Conservation (phyloP, 2,113 vertebrate genomes). For the Hepsetus odoe region DNA sequence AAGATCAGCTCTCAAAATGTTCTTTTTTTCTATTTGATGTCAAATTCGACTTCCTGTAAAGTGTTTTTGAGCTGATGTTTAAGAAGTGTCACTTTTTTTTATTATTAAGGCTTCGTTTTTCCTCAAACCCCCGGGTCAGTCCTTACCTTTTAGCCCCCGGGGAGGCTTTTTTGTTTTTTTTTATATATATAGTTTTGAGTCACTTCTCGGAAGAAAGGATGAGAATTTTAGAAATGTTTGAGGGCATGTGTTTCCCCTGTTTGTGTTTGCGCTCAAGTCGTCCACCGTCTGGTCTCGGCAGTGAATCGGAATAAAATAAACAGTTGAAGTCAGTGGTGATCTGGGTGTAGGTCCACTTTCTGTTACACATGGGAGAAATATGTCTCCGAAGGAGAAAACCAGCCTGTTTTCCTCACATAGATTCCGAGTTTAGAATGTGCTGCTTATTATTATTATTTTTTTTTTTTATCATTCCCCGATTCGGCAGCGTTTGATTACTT, state of each 20-base stretch:
- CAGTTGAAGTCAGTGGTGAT: background rate
- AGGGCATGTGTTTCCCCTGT: background rate
- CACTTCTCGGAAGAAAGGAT: constrained; percentile 1
- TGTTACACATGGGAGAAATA: background rate
- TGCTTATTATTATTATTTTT: background rate
- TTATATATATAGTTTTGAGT: background rate
- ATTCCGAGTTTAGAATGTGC: background rate
- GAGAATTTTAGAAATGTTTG: background rate
- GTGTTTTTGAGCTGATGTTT: too few relatives aligned
- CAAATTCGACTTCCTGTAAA: too few relatives aligned
- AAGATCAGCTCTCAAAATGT: too few relatives aligned
- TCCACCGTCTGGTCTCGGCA: background rate
- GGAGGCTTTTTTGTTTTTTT: too few relatives aligned
- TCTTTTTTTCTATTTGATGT: too few relatives aligned
- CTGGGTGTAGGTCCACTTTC: background rate
- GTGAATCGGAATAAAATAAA: background rate
- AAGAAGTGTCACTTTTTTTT: too few relatives aligned
- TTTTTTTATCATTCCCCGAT: background rate
- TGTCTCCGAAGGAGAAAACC: background rate
- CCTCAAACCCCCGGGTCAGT: too few relatives aligned
- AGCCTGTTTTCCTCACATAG: constrained; percentile 1
- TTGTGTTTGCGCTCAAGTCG: background rate
- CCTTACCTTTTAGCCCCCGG: too few relatives aligned
- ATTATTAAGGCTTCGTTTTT: too few relatives aligned
- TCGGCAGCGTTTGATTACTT: constrained; percentile 35